Percentiles rank a stretch among this genome's conserved stretches.
Conservation (phyloP, 2,797 vertebrate species). For the Bovichtus diacanthus region DNA sequence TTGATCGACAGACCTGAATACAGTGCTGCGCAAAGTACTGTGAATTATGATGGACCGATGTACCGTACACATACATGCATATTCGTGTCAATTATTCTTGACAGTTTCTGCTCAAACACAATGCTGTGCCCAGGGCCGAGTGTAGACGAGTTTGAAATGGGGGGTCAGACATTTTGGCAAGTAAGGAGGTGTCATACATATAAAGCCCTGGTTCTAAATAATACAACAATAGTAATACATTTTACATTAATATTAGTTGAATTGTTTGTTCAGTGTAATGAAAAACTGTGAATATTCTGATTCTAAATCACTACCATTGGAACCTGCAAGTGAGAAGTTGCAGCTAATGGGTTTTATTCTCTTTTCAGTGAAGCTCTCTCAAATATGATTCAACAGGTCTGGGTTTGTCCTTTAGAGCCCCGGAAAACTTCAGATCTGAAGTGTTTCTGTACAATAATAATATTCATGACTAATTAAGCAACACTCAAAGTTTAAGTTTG, state of each 20-base stretch:
- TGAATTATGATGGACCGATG: conserved; percentile 86
- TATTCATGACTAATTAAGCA: neutral
- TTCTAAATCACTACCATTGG: neutral
- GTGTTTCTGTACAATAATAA: neutral
- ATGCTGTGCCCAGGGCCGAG: neutral
- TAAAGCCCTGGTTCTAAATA: neutral
- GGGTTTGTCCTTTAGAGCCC: neutral
- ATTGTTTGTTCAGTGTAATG: neutral
- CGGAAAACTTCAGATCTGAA: neutral
- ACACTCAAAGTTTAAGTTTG: neutral
- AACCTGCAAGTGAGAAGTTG: neutral
- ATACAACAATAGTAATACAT: neutral
- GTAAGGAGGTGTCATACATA: neutral
- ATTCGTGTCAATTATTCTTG: neutral
- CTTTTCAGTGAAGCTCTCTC: neutral
- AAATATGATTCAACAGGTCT: neutral
- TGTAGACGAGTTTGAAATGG: neutral
- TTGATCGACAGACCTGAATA: conserved; percentile 58
- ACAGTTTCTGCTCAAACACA: neutral
- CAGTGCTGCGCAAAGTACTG: conserved; percentile 77
- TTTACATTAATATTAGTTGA: neutral
- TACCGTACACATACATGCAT: conserved; percentile 35
- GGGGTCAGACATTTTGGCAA: too few relatives aligned
- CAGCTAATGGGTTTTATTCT: neutral
- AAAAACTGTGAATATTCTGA: neutral